Base-by-base conservation (phyloP, 2,113 vertebrate genomes). In the Rhinolophus sinicus region DNA sequence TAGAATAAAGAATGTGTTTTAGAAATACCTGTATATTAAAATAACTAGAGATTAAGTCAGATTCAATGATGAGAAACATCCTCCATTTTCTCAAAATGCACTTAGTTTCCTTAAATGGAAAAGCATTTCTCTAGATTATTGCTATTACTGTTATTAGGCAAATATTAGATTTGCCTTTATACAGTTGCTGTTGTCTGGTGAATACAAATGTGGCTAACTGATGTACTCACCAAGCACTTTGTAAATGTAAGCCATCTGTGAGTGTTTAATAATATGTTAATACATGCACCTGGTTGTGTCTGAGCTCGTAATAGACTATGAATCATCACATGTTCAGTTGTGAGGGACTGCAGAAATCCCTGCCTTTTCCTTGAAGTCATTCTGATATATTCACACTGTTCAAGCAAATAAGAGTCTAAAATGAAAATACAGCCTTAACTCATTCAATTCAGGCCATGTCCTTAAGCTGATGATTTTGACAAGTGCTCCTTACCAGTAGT, bases 181-280 rank as follows among this genome's bases (percentile, higher is more conserved):
- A 64, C 26, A 72, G 52, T 62, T 90, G 60, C 40, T 82, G 30
- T 88, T 93, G 26, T 82, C 80, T 96, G 58, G 33, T 52, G 60
- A 92, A 95, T 72, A 81, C 28, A 93, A 92, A 96, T 84, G 56
- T 52, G 28, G 16, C 65, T 90, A 90, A 76, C n/a, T 89, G 67
- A 84, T 88, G 92, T 80, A 81, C n/a, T 95, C 81, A 80, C 64
- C n/a, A 28, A n/a, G 54, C 3, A 62, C 64, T 92, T 90, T 64
- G 83, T 76, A 84, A 95, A 93, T 67, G 22, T 58, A 93, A 96
- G 54, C 65, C 93, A 91, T 93, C 82, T 94, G 76, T 93, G 82
- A 82, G n/a, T 75, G 60, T 77, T 87, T 97, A 96, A 89, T 95
- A 92, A 85, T 81, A 95, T 90, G 81, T 65, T 92, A 97, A 94